phyloP scores from a whole-genome alignment of 2,888 invertebrate genomes.

The Pomacea canaliculata region DNA sequence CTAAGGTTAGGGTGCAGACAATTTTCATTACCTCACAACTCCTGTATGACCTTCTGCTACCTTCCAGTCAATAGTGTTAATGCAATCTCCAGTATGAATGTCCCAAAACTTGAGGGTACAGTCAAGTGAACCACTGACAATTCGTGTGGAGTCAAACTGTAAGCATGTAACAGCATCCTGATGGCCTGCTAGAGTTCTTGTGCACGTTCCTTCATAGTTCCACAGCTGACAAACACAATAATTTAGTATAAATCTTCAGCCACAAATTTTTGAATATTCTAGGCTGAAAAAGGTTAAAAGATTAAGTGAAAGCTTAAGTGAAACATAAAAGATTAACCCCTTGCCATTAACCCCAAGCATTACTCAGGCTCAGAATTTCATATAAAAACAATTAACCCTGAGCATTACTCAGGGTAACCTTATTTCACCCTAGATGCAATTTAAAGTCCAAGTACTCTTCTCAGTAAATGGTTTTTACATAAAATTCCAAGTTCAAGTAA shows the following conservation, averaged over 20 bases:
- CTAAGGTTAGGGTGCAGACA: background rate
- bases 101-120: constrained; percentile 73
- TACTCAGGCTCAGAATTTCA: no score
- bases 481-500: no score
- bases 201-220: constrained; percentile 70
- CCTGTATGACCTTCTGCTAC: constrained; percentile 74
- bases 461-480: no score
- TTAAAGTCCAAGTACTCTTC: no score
- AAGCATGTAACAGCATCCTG: constrained; percentile 73
- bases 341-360: no score
- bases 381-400: no score
- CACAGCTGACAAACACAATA: constrained; percentile 66
- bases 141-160: constrained; percentile 70
- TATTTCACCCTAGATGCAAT: no score
- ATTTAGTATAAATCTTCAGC: background rate
- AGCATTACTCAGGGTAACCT: no score
- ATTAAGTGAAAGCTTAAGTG: background rate
- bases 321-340: no score
- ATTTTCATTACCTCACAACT: constrained; percentile 67
- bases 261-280: no score
- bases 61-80: constrained; percentile 73
- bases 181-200: constrained; percentile 71
- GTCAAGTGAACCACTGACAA: constrained; percentile 73
- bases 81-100: constrained; percentile 69
- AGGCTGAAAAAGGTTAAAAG: background rate